Percentiles rank a stretch among this genome's conserved stretches.
These are phyloP conservation scores for Eristalinus sepulchralis DNA, from an alignment of 2,888 invertebrate species.

Conservation along the genomic window DNA sequence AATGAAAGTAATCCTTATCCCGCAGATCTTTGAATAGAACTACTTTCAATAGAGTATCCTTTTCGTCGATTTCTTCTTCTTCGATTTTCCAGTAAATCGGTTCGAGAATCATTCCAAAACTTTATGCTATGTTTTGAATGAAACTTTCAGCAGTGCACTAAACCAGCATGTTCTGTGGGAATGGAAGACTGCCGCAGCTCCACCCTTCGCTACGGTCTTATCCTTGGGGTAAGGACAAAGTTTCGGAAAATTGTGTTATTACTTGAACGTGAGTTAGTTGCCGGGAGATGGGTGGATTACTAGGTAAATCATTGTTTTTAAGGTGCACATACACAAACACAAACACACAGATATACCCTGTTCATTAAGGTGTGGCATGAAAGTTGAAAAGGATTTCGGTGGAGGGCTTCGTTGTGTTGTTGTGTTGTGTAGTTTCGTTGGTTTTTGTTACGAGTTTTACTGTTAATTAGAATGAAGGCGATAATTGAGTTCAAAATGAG, in stretches of 20 bases:
- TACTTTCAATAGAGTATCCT: conserved; percentile 2
- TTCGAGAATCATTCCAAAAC: conserved; percentile 23
- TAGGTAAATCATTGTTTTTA: conserved; percentile 18
- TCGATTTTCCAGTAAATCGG: conserved; percentile 36
- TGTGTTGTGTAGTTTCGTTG: not conserved
- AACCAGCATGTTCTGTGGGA: not conserved
- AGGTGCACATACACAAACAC: not conserved
- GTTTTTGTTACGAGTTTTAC: not conserved
- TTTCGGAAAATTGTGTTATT: conserved; percentile 52
- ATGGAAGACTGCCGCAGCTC: not conserved
- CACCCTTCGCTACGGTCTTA: not conserved
- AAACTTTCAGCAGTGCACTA: not conserved
- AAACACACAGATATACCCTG: not conserved
- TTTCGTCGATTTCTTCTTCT: not conserved
- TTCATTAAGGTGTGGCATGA: not conserved
- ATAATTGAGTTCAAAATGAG: not conserved
- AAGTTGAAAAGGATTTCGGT: not conserved
- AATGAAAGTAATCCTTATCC: too few relatives aligned
- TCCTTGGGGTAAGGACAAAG: conserved; percentile 38
- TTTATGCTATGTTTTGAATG: conserved; percentile 1
- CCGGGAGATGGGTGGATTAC: conserved; percentile 6
- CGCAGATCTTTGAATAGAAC: not conserved
- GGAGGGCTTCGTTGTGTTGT: not conserved
- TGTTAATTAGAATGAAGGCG: not conserved
- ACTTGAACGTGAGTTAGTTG: conserved; percentile 40